Base-by-base conservation (phyloP, 2,797 vertebrate genomes). In the Xenentodon cancila region DNA sequence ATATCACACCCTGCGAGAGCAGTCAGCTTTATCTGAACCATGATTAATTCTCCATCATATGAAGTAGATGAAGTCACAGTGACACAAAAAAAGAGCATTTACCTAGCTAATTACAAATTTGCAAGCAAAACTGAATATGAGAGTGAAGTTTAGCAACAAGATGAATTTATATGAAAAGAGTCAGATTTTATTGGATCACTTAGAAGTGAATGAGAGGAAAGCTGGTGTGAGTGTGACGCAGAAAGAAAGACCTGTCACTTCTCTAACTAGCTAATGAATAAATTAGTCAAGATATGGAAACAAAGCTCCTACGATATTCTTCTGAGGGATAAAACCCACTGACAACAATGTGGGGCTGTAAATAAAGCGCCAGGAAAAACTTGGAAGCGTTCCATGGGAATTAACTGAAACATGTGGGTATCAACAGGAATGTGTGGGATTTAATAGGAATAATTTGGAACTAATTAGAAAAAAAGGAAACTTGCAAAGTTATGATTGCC, bases 1-100 rank as follows among this genome's bases (percentile, higher is more conserved):
- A 59, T 68, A 69, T 69, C 22, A 22, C 59, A 67, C 47, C 45
- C 7, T 9, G 21, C 20, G n/a, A 46, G 22, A n/a, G 25, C 40
- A 17, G 34, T 13, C 30, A 63, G 16, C 22, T 19, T 50, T 3
- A 43, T 58, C 40, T 71, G 12, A 9, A 1, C 43, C 55, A 56
- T 54, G 54, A 72, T 51, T 57, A 59, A 51, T 40, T 49, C 54
- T 66, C 18, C 19, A 2, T 20, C 4, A 1, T 16, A 16, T 3
- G 44, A 48, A 19, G 17, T 7, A 4, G 17, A 63, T 22, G 54
- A 58, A 48, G 49, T 21, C 6, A 51, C 50, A 45, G 55, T 6
- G 37, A 43, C 46, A 21, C 3, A 3, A 11, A 20, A 37, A 17
- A 43, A 43, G 25, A 27, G 20, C 2, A 0, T 53, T 50, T 18